These are phyloP conservation scores for Neostethus bicornis DNA, from an alignment of 2,797 vertebrate species.

Conservation along the genomic window DNA sequence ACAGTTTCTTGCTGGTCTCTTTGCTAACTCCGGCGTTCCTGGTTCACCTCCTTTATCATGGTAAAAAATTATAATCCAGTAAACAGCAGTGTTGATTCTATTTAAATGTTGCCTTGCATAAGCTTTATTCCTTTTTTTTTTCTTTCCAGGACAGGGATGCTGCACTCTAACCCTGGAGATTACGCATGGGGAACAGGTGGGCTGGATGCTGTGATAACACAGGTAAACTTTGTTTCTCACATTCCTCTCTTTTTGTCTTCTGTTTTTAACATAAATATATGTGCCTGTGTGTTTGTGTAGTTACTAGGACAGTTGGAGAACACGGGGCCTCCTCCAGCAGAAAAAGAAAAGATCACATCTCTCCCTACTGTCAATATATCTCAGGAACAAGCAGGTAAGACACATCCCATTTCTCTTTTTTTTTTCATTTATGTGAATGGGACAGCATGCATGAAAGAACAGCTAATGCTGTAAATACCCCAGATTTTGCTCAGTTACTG, in stretches of 20 bases:
- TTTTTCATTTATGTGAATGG: no score
- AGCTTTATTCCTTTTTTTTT: slow-evolving; percentile 32
- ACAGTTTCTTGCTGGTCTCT: slow-evolving; percentile 88
- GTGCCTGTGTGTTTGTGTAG: slow-evolving; percentile 64
- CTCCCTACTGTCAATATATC: slow-evolving; percentile 93
- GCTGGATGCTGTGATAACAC: slow-evolving; percentile 95
- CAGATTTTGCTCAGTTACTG: no score
- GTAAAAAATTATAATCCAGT: slow-evolving; percentile 76
- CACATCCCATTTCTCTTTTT: neutral
- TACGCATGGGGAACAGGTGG: slow-evolving; percentile 98
- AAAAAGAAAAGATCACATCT: slow-evolving; percentile 93
- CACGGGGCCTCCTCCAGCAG: slow-evolving; percentile 93
- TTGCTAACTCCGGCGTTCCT: slow-evolving; percentile 89
- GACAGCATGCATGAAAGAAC: no score
- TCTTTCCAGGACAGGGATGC: slow-evolving; percentile 89
- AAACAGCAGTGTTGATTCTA: neutral
- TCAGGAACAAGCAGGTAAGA: slow-evolving; percentile 90
- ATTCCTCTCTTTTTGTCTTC: neutral
- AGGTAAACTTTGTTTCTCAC: slow-evolving; percentile 76
- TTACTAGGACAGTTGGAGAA: slow-evolving; percentile 95
- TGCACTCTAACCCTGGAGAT: slow-evolving; percentile 96
- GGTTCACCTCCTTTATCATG: slow-evolving; percentile 92
- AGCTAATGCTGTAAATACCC: no score
- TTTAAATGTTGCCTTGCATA: neutral
- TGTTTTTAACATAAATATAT: slow-evolving; percentile 12